Evolutionary conservation across 1,140 invertebrate species (phyloP).

Genomic region (Drosophila ironensis): DNA sequence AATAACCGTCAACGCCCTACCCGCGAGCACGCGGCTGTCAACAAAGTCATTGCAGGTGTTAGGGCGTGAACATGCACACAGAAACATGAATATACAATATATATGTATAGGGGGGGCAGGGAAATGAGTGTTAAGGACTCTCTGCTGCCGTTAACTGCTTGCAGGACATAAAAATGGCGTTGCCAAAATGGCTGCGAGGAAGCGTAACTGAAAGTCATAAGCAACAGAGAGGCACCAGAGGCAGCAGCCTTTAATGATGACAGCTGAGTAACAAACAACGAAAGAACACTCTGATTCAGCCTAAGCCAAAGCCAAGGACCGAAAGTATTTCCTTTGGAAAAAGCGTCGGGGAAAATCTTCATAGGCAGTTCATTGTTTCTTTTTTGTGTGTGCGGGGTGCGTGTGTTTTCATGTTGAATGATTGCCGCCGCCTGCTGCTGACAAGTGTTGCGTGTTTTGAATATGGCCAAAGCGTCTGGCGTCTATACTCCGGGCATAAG

Average conservation of each 20-base stretch:
- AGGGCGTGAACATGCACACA: slow-evolving; percentile 44
- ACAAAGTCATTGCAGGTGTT: slow-evolving; percentile 55
- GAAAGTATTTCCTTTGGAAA: slow-evolving; percentile 10
- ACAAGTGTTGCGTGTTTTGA: slow-evolving; percentile 79
- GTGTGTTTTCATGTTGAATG: slow-evolving; percentile 47
- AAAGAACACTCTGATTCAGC: slow-evolving; percentile 8
- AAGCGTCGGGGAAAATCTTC: too few relatives aligned
- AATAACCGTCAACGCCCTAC: slow-evolving; percentile 11
- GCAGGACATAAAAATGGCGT: slow-evolving; percentile 14
- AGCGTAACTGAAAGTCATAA: slow-evolving; percentile 58
- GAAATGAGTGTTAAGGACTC: slow-evolving; percentile 10
- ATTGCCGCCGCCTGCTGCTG: slow-evolving; percentile 70
- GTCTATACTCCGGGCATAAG: slow-evolving; percentile 9
- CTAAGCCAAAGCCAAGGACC: slow-evolving; percentile 32
- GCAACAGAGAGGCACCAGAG: slow-evolving; percentile 26
- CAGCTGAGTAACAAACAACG: slow-evolving; percentile 8
- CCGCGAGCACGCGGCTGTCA: slow-evolving; percentile 32
- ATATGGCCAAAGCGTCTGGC: slow-evolving; percentile 40
- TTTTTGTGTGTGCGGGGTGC: not conserved
- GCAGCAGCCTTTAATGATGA: slow-evolving; percentile 35
- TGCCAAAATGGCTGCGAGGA: slow-evolving; percentile 51
- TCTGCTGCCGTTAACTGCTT: slow-evolving; percentile 24
- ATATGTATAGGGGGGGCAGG: not conserved
- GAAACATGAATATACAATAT: not conserved
- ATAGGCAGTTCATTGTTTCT: slow-evolving; percentile 23